Percentiles rank a stretch among this genome's conserved stretches.
Conservation (phyloP, 2,888 invertebrate genomes). For the Exocentrus adspersus region DNA sequence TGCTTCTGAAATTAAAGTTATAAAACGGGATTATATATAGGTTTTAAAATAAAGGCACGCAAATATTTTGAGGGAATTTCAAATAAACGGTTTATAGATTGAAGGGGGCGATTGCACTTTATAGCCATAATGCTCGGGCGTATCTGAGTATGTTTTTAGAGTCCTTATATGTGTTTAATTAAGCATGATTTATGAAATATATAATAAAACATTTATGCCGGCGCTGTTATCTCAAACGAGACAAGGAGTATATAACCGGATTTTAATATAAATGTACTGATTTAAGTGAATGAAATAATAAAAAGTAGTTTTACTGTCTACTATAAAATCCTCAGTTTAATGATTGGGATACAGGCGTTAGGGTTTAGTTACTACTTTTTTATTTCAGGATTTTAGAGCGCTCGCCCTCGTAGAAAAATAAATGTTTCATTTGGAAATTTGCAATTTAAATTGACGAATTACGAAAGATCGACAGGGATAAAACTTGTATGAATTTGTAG, state of each 20-base stretch:
- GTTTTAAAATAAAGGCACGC: constrained; percentile 51
- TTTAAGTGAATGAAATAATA: constrained; percentile 2
- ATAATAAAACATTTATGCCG: constrained; percentile 18
- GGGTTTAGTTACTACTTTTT: not conserved
- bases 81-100: constrained; percentile 36
- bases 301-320: constrained; percentile 6
- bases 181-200: constrained; percentile 21
- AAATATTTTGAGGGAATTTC: constrained; percentile 43
- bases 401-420: not conserved
- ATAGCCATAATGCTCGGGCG: constrained; percentile 17
- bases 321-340: constrained; percentile 9
- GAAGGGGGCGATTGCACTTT: constrained; percentile 18
- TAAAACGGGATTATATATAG: constrained; percentile 51
- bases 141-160: constrained; percentile 12
- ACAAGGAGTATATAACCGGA: not conserved
- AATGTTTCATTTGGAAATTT: not conserved
- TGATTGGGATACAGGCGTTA: not conserved
- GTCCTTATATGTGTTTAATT: constrained; percentile 22
- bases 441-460: not conserved
- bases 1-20: constrained; percentile 54
- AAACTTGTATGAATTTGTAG: too few species aligned
- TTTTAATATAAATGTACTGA: constrained; percentile 7
- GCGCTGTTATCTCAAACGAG: not conserved
- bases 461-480: too few species aligned
- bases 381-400: not conserved